Conservation (phyloP, 2,113 vertebrate genomes). For the Cacatua alba region DNA sequence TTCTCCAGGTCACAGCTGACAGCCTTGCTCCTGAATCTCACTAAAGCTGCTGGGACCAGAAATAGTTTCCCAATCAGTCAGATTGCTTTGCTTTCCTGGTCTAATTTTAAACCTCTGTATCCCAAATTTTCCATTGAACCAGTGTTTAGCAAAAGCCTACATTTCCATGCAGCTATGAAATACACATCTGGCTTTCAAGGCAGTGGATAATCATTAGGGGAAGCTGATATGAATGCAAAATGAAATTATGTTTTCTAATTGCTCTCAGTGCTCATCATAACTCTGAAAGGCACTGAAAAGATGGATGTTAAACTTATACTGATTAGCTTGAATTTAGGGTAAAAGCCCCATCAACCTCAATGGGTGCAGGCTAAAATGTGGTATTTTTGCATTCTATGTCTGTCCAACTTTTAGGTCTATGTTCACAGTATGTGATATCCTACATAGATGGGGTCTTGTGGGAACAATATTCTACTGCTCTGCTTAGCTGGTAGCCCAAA, state of each 20-base stretch:
- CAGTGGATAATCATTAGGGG: neutral
- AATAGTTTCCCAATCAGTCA: neutral
- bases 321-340: neutral
- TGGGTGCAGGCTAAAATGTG: fast-evolving
- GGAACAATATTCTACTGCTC: neutral
- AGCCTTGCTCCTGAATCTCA: neutral
- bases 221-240: neutral
- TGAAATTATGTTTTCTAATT: neutral
- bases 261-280: neutral
- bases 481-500: neutral
- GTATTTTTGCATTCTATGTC: neutral
- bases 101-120: neutral
- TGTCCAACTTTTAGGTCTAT: fast-evolving
- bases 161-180: neutral
- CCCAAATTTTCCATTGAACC: neutral
- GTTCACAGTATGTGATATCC: fast-evolving
- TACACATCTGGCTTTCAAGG: neutral
- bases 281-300: neutral
- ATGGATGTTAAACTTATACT: neutral
- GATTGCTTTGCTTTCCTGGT: neutral
- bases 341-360: neutral
- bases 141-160: neutral
- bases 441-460: neutral
- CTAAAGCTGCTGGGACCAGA: neutral
- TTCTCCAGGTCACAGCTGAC: neutral